Conservation (phyloP, 2,888 invertebrate genomes). For the Dugesia japonica region DNA sequence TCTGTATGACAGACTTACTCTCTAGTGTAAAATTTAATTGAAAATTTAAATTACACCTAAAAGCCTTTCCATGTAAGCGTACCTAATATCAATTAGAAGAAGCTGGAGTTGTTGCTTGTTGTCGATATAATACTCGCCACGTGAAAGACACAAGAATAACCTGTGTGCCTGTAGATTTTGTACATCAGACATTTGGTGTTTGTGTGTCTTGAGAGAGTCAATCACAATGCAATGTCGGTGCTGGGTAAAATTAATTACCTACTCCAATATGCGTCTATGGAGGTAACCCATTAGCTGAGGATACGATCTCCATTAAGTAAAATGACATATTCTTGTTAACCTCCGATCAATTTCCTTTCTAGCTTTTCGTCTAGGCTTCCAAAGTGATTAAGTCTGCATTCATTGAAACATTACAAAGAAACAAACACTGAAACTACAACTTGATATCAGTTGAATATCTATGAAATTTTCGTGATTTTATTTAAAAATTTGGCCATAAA, state of each 20-base stretch:
- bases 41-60: constrained; percentile 20
- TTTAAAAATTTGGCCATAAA: neutral
- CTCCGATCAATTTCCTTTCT: constrained; percentile 20
- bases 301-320: constrained; percentile 20
- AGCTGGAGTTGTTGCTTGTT: constrained; percentile 1
- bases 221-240: constrained; percentile 20
- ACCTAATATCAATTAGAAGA: constrained; percentile 20
- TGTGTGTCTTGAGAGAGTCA: constrained; percentile 20
- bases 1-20: constrained; percentile 17
- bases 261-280: constrained; percentile 20
- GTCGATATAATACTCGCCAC: constrained; percentile 5
- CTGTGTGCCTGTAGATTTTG: constrained; percentile 14
- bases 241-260: constrained; percentile 20
- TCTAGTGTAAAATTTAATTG: constrained; percentile 20
- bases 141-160: constrained; percentile 2
- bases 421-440: constrained; percentile 5
- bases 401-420: constrained; percentile 20
- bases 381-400: constrained; percentile 20
- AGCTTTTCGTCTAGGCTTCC: constrained; percentile 20
- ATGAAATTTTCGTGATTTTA: neutral
- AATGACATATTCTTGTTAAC: constrained; percentile 20
- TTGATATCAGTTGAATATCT: constrained; percentile 20
- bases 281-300: constrained; percentile 20
- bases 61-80: constrained; percentile 20
- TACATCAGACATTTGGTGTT: constrained; percentile 8